Evolutionary conservation across 2,888 invertebrate genomes (phyloP).

Genomic region (Clepsis dumicolana): DNA sequence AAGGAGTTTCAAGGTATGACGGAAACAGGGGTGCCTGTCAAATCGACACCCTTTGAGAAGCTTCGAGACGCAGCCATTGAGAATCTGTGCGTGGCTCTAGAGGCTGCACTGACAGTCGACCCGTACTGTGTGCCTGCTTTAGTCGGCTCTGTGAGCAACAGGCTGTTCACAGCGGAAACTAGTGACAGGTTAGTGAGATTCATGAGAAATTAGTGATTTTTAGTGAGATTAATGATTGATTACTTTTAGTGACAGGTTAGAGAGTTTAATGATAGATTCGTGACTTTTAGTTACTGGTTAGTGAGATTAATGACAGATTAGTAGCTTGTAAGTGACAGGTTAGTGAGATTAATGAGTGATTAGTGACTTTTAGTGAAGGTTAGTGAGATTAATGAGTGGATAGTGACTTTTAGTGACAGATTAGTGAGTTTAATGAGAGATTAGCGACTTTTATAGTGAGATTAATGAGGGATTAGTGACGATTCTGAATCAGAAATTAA

Average conservation of each 20-base stretch:
- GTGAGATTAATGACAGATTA: not conserved
- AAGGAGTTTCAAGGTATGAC: constrained; percentile 87
- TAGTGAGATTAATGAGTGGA: no score
- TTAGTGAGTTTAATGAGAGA: no score
- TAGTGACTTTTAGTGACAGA: no score
- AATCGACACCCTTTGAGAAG: constrained; percentile 93
- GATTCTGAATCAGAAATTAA: no score
- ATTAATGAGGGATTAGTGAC: no score
- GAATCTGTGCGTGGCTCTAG: constrained; percentile 96
- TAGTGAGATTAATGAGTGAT: not conserved
- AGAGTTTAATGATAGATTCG: not conserved
- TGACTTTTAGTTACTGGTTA: not conserved
- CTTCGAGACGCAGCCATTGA: constrained; percentile 98
- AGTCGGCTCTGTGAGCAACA: constrained; percentile 97
- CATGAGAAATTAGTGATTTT: not conserved
- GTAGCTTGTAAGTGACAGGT: not conserved
- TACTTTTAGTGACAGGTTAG: not conserved
- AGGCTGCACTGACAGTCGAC: constrained; percentile 95
- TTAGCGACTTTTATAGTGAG: no score
- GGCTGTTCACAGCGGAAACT: constrained; percentile 97
- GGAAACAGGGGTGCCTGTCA: constrained; percentile 80
- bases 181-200: constrained; percentile 88
- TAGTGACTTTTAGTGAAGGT: no score
- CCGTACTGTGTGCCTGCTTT: constrained; percentile 97
- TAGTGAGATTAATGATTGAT: not conserved